Conservation (phyloP, 2,888 invertebrate species). For the Lepeophtheirus nordmannii region DNA sequence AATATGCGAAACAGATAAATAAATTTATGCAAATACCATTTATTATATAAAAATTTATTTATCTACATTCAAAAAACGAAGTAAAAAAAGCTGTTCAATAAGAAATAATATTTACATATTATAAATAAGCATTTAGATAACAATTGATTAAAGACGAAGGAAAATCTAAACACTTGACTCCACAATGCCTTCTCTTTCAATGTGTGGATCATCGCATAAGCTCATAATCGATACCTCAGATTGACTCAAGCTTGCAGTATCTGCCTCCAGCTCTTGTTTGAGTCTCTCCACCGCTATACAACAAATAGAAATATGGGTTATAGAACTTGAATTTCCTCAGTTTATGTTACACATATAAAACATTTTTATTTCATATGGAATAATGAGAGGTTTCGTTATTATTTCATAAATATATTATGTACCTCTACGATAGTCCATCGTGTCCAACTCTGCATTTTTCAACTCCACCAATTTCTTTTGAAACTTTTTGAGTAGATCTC, state of each 20-base stretch:
- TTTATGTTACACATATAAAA: too few relatives aligned
- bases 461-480: constrained; percentile 61
- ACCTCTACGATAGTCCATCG: constrained; percentile 60
- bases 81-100: too few relatives aligned
- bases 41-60: too few relatives aligned
- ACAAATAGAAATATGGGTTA: neutral
- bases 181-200: constrained; percentile 22
- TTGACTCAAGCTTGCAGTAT: constrained; percentile 38
- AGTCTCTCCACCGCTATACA: constrained; percentile 49
- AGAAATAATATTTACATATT: too few relatives aligned
- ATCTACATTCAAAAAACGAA: too few relatives aligned
- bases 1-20: too few relatives aligned
- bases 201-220: constrained; percentile 24
- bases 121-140: too few relatives aligned
- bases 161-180: neutral
- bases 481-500: constrained; percentile 65
- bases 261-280: constrained; percentile 46
- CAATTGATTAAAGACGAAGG: too few relatives aligned
- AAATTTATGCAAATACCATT: too few relatives aligned
- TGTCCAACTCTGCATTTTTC: constrained; percentile 69
- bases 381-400: neutral
- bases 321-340: too few relatives aligned
- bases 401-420: constrained; percentile 29
- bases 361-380: constrained; percentile 3
- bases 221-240: constrained; percentile 30